Conservation (phyloP, 2,797 vertebrate species). For the Eptatretus atami region DNA sequence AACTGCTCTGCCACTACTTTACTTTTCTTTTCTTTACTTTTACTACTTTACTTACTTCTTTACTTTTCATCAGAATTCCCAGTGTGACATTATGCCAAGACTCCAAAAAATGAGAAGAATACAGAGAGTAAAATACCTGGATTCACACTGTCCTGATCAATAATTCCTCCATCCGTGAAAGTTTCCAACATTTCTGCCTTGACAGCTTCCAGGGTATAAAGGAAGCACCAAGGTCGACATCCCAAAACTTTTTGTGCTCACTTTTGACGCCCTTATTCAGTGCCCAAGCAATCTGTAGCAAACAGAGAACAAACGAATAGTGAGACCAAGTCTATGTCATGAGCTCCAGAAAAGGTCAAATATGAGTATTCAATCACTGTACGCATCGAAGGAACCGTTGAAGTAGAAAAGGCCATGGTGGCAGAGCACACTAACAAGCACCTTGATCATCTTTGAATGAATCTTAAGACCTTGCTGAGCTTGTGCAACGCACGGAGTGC, state of each 20-base stretch:
- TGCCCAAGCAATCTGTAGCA: constrained; percentile 83
- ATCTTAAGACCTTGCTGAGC: constrained; percentile 81
- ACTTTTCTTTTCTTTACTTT: too few relatives aligned
- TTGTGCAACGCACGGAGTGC: constrained; percentile 73
- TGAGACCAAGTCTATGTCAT: too few relatives aligned
- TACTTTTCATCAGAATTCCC: too few relatives aligned
- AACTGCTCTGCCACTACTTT: background rate
- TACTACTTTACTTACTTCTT: too few relatives aligned
- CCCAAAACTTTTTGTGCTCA: constrained; percentile 97
- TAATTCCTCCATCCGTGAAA: constrained; percentile 94
- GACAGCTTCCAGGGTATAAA: constrained; percentile 97
- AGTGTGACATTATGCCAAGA: too few relatives aligned
- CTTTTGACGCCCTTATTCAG: constrained; percentile 96
- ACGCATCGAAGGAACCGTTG: constrained; percentile 5
- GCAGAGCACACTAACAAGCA: constrained; percentile 11
- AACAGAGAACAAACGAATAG: too few relatives aligned
- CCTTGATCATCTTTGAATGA: constrained; percentile 93
- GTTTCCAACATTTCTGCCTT: constrained; percentile 73
- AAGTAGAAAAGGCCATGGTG: background rate
- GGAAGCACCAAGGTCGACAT: constrained; percentile 77
- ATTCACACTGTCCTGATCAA: constrained; percentile 89
- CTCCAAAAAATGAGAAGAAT: background rate
- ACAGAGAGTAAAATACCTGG: constrained; percentile 25
- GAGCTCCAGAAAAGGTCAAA: too few relatives aligned
- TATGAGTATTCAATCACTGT: background rate